phyloP scores from a whole-genome alignment of 1,140 invertebrate genomes.

The Bombyx mandarina region DNA sequence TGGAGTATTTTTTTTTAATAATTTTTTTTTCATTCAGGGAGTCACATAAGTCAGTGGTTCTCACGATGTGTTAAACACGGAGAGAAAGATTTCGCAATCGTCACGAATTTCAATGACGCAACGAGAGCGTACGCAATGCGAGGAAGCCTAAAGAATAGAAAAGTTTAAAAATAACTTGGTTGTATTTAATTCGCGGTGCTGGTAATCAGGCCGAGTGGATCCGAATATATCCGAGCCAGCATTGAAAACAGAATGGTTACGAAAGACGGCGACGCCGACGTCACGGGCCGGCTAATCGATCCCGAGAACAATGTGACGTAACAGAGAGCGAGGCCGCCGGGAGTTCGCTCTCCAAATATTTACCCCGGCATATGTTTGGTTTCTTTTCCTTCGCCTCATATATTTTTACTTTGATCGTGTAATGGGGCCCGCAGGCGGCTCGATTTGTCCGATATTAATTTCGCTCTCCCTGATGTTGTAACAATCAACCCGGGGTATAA shows the following conservation, averaged over 20 bases:
- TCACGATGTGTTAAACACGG: constrained; percentile 31
- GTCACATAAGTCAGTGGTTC: constrained; percentile 41
- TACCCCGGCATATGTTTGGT: constrained; percentile 62
- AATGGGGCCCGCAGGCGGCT: constrained; percentile 47
- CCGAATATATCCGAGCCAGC: no score
- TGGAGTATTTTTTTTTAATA: constrained; percentile 57
- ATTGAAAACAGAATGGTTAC: constrained; percentile 22
- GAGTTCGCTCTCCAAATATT: constrained; percentile 53
- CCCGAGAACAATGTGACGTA: constrained; percentile 62
- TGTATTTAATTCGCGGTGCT: no score
- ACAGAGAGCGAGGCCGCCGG: constrained; percentile 29
- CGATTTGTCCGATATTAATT: constrained; percentile 60
- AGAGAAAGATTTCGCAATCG: no score
- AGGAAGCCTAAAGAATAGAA: no score
- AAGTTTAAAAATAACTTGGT: no score
- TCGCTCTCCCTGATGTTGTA: constrained; percentile 8
- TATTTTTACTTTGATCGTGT: constrained; percentile 62
- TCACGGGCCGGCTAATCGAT: constrained; percentile 61
- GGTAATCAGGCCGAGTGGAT: no score
- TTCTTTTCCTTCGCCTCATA: constrained; percentile 66
- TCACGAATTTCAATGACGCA: no score
- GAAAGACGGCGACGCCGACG: constrained; percentile 40
- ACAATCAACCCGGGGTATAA: no score
- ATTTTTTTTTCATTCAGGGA: constrained; percentile 54
- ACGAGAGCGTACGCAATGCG: no score